Base-by-base conservation (phyloP, 1,140 invertebrate genomes). In the Lucilia sericata region DNA sequence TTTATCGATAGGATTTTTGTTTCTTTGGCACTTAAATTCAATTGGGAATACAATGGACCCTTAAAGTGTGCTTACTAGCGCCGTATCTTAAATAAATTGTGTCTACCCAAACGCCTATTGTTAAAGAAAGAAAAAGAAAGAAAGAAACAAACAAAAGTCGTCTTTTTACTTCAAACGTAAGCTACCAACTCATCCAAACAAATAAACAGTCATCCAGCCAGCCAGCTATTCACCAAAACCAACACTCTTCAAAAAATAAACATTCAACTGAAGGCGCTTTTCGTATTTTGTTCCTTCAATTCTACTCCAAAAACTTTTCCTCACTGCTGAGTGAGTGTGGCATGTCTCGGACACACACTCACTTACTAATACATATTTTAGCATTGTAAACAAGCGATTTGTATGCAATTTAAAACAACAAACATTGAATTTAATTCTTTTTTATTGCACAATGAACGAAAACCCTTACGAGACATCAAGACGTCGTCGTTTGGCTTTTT, bases 1-100 rank as follows among this genome's bases (percentile, higher is more conserved):
- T 49, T 80, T 80, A 49, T 80, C 76, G 42, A 51, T 70, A 12
- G 17, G 65, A 19, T 70, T 70, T 19, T 70, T 70, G 19, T 70
- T 70, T 70, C n/a, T 17, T 80, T 49, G 51, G 42, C 42, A 14
- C 34, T 49, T 19, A 19, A 47, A 49, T 80, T 80, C 76, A 49
- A 80, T 80, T 49, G 76, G 42, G 76, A 80, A 80, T 80, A 90
- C 89, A 90, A 91, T 90, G 89, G 89, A 89, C 88, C 88, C 89
- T 91, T 90, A 91, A 91, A 91, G 89, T 91, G 89, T 90, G 88
- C 89, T 89, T 89, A 89, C 89, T 89, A 91, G 89, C 89, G 89
- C 89, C 89, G 89, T 91, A 91, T 90, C 89, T 91, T 88, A 90
- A 90, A 91, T 88, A 90, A 91, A 91, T 91, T 91, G 89, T 88